phyloP scores from a whole-genome alignment of 1,140 invertebrate species.

The Planococcus citri region DNA sequence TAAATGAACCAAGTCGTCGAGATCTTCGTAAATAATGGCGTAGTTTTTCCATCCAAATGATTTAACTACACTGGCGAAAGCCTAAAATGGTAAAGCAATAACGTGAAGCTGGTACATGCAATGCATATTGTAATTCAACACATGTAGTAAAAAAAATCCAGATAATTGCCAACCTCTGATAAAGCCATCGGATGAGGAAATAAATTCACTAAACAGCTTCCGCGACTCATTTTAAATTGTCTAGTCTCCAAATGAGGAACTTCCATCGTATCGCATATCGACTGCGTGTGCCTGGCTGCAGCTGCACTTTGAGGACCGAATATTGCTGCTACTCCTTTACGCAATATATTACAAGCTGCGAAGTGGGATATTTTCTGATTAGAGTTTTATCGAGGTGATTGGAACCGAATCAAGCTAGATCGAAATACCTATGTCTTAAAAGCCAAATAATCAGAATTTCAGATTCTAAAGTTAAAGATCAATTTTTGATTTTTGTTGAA shows the following conservation, averaged over 20 bases:
- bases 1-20: constrained; percentile 79
- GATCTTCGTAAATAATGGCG: constrained; percentile 90
- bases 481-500: not conserved
- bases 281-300: constrained; percentile 83
- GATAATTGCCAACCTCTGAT: constrained; percentile 54
- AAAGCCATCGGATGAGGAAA: constrained; percentile 82
- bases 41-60: constrained; percentile 86
- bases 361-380: constrained; percentile 24
- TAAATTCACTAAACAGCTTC: constrained; percentile 84
- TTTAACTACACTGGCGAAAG: constrained; percentile 78
- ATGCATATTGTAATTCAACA: no score
- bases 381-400: no score
- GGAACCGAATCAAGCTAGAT: no score
- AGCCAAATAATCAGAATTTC: not conserved
- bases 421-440: constrained; percentile 8
- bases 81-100: constrained; percentile 41
- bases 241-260: constrained; percentile 88
- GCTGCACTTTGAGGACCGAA: constrained; percentile 85
- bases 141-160: not conserved
- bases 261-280: constrained; percentile 91
- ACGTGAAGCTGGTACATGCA: not conserved
- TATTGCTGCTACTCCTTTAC: constrained; percentile 78
- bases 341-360: constrained; percentile 77
- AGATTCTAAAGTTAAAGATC: not conserved
- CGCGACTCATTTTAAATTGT: constrained; percentile 68